Conservation (phyloP, 2,888 invertebrate genomes). For the Leucophenga maculata region DNA sequence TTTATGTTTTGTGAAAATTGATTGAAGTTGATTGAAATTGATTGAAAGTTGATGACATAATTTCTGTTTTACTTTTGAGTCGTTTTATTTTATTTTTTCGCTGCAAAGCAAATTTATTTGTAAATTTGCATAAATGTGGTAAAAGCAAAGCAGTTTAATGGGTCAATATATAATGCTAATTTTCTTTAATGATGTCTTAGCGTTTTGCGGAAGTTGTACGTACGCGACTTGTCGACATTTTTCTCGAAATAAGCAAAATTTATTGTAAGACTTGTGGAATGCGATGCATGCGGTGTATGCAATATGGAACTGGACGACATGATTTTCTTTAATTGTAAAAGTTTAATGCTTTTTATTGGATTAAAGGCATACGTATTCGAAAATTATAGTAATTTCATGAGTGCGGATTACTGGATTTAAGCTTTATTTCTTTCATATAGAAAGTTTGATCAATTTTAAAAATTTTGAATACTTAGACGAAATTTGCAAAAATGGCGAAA, state of each 20-base stretch:
- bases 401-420: too few relatives aligned
- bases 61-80: slow-evolving; percentile 37
- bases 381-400: too few relatives aligned
- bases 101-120: slow-evolving; percentile 36
- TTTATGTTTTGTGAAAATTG: slow-evolving; percentile 47
- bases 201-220: slow-evolving; percentile 34
- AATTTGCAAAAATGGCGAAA: too few relatives aligned
- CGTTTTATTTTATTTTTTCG: neutral
- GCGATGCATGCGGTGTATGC: too few relatives aligned
- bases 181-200: neutral
- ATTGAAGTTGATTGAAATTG: slow-evolving; percentile 54
- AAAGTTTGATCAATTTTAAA: too few relatives aligned
- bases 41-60: slow-evolving; percentile 52
- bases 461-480: too few relatives aligned
- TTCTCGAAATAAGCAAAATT: slow-evolving; percentile 22
- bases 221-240: neutral
- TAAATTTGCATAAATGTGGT: slow-evolving; percentile 32
- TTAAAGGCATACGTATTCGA: too few relatives aligned
- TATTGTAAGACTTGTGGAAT: slow-evolving; percentile 29
- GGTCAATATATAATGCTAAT: neutral
- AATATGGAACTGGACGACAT: too few relatives aligned
- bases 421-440: too few relatives aligned
- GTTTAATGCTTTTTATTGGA: too few relatives aligned
- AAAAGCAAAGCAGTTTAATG: neutral
- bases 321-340: too few relatives aligned